These are phyloP conservation scores for Periophthalmus magnuspinnatus DNA, from an alignment of 2,797 vertebrate genomes.

Conservation along the genomic window DNA sequence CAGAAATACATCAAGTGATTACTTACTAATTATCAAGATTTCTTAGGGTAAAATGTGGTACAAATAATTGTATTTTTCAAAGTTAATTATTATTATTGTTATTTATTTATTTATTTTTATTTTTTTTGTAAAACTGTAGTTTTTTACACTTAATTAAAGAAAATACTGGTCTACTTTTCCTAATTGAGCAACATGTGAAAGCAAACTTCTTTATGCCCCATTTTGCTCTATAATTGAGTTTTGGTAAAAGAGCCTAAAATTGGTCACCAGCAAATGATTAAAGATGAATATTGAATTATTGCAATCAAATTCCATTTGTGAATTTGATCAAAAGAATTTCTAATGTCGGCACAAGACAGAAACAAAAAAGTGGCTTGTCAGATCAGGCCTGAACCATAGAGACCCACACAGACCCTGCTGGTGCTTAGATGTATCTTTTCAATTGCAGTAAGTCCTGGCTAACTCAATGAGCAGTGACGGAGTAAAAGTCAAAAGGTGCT, in stretches of 20 bases:
- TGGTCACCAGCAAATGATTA: slow-evolving; percentile 2
- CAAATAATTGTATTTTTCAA: neutral
- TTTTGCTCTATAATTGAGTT: neutral
- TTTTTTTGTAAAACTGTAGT: neutral
- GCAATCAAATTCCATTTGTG: slow-evolving; percentile 12
- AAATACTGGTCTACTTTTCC: neutral
- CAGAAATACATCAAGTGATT: neutral
- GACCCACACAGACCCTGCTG: slow-evolving; percentile 13
- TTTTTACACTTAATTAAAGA: neutral
- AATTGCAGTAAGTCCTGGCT: slow-evolving; percentile 53
- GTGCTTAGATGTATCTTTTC: slow-evolving; percentile 36
- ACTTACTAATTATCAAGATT: neutral
- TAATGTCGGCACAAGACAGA: slow-evolving; percentile 1
- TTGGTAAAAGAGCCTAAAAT: neutral
- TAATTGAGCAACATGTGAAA: slow-evolving; percentile 14
- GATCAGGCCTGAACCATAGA: slow-evolving; percentile 23
- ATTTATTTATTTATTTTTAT: no score
- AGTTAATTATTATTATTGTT: no score
- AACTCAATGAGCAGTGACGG: slow-evolving; percentile 63
- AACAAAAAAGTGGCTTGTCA: slow-evolving; percentile 11
- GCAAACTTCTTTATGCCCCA: neutral
- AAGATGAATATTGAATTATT: slow-evolving; percentile 3
- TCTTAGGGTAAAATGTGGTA: neutral
- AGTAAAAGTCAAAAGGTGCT: slow-evolving; percentile 64
- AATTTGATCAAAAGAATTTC: slow-evolving; percentile 12